Evolutionary conservation across 2,888 invertebrate genomes (phyloP), one percentile per base, ranked within the genome.

Genomic region (Camponotus fellah): DNA sequence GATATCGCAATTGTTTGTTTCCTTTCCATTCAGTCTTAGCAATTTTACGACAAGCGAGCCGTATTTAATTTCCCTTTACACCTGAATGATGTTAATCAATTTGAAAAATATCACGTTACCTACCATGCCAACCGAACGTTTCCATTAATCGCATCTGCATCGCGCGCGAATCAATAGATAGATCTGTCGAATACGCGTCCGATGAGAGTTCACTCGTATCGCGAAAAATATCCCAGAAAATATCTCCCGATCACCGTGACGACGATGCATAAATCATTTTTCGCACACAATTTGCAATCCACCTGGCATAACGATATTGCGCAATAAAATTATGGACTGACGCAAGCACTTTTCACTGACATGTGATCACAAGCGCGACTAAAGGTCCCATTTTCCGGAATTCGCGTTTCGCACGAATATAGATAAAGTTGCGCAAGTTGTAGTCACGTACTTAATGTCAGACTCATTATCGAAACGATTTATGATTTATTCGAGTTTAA

Each of bases 221-320:
- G 49, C 26, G 26, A 26, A 26, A 26, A 26, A 26, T 26, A 26
- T 40, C 71, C 53, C 9, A n/a, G 56, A 69, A 68, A 60, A 71
- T 46, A 76, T 65, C 65, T 37, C 9, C n/a, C 60, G 32, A 40
- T 32, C 21, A 65, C 26, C 5, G 2, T 17, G 65, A 49, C 32
- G 68, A 60, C 46, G 49, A 65, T 32, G 34, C 79, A 85, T 88
- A 88, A 88, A 88, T 88, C 82, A 85, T 68, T 21, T 10, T 26
- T 83, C 21, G 72, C 49, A 58, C 74, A 69, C 68, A 83, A 82
- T 87, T 82, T 65, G 72, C 62, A 68, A 82, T 34, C 77, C 72
- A 74, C 82, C 83, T 60, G 56, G 64, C 21, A 74, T 83, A 83
- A 85, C 66, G 68, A 21, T 53, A 53, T 88, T 88, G 77, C 85